Conservation (phyloP, 1,140 invertebrate genomes). For the Battus philenor region DNA sequence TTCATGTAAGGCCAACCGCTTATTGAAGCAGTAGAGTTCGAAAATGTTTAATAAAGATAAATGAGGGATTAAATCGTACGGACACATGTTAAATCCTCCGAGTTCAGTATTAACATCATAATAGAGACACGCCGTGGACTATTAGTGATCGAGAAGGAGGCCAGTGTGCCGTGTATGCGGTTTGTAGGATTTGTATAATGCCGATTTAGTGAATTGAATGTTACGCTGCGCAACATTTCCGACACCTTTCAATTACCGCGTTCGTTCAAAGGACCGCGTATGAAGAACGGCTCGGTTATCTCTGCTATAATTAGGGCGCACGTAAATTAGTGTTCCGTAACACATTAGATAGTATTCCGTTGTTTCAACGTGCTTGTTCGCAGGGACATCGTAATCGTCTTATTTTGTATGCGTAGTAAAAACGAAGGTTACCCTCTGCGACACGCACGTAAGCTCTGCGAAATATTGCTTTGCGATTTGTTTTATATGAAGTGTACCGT, state of each 20-base stretch:
- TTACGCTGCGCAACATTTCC: conserved; percentile 1
- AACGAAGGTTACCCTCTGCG: conserved; percentile 33
- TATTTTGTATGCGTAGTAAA: neutral
- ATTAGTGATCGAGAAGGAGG: conserved; percentile 24
- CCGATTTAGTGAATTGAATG: conserved; percentile 5
- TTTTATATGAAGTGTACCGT: conserved; percentile 54
- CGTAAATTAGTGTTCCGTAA: conserved; percentile 15
- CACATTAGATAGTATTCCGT: conserved; percentile 14
- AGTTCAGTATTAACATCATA: conserved; percentile 27
- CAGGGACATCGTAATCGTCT: conserved; percentile 13
- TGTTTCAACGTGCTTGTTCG: conserved; percentile 11
- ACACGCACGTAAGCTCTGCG: conserved; percentile 29
- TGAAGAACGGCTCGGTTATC: conserved; percentile 14
- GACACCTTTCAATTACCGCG: conserved; percentile 14
- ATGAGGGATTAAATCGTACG: conserved; percentile 36
- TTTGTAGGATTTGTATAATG: conserved; percentile 6
- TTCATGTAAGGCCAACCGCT: no score
- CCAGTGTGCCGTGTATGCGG: conserved; percentile 22
- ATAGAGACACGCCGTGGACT: conserved; percentile 16
- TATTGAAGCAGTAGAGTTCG: no score
- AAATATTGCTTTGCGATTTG: conserved; percentile 59
- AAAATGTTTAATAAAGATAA: conserved; percentile 45
- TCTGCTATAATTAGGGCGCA: conserved; percentile 15
- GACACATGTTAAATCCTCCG: conserved; percentile 31
- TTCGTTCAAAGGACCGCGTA: conserved; percentile 5